Base-by-base conservation (phyloP, 2,113 vertebrate species). In the Megaleporinus macrocephalus region DNA sequence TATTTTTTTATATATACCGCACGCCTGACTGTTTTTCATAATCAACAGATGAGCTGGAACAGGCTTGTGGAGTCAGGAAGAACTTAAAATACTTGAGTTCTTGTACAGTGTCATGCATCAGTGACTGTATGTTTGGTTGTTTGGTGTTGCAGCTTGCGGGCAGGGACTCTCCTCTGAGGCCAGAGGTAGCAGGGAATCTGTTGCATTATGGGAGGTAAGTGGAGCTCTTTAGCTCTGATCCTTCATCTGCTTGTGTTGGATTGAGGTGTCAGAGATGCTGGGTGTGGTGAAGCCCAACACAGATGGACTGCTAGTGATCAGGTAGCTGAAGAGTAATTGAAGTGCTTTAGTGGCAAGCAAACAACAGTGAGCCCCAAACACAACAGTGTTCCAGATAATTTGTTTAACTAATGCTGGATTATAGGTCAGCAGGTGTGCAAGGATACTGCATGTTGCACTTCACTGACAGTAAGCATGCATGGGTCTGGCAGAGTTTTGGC, bases 181-280 rank as follows among this genome's bases (percentile, higher is more conserved):
- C 96, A 29, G 98, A 99, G 90, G 95, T 98, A 87, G 94, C 97
- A 36, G 97, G 97, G 86, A 99, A 97, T 89, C 95, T 99, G 69
- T 95, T 99, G 71, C 98, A 99, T 89, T 99, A 99, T 22, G 98
- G 98, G 87, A 98, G 98, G 98, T 97, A 93, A 90, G 89, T 53
- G 65, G 41, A 41, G 47, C 53, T 79, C 44, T 53, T 77, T 7
- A 41, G 26, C 49, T 22, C 69, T 66, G 30, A 53, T 68, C 49
- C 36, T 79, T 22, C n/a, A 51, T 41, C 63, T 70, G 11, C 26
- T 57, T 33, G 33, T 30, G 47, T 72, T 49, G 33, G 30, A 59
- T 24, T 77, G 27, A 33, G 69, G 59, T 65, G 70, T 76, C 62
- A 26, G 0, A 33, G 49, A 33, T 41, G 61, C n/a, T n/a, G 65